A percentile compares a stretch with the other conserved stretches of the same genome.
Conservation (phyloP, 2,113 vertebrate genomes). For the Vombatus ursinus region DNA sequence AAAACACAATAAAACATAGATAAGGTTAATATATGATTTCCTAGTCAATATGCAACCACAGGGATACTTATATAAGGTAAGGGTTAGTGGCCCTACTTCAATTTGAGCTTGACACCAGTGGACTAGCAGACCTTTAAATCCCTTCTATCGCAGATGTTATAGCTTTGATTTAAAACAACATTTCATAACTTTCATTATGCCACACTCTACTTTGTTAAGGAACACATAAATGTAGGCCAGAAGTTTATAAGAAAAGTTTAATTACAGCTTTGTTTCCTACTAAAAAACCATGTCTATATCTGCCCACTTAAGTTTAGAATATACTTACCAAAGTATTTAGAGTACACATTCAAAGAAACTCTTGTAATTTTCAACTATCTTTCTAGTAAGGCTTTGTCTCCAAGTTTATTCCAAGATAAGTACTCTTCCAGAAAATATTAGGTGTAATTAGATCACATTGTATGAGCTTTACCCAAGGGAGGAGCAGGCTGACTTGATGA, state of each 20-base stretch:
- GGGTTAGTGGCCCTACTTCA: background rate
- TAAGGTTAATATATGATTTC: background rate
- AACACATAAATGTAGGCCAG: constrained; percentile 44
- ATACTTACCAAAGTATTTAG: constrained; percentile 50
- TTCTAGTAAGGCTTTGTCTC: constrained; percentile 61
- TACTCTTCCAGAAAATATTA: constrained; percentile 38
- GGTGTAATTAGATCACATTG: background rate
- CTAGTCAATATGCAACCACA: background rate
- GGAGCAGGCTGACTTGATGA: constrained; percentile 35
- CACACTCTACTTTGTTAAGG: background rate
- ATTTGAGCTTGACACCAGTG: background rate
- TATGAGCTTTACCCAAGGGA: background rate
- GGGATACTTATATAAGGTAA: background rate
- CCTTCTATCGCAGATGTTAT: background rate
- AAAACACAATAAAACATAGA: background rate
- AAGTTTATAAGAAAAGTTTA: constrained; percentile 1
- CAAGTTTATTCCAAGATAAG: background rate
- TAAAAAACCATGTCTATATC: constrained; percentile 56
- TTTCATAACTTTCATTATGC: background rate
- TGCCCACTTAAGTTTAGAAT: constrained; percentile 67
- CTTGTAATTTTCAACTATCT: constrained; percentile 47
- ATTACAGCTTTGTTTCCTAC: constrained; percentile 53
- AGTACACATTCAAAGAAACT: constrained; percentile 50
- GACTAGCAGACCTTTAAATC: background rate
- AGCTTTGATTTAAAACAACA: background rate